These are phyloP conservation scores for Oceanites oceanicus DNA, from an alignment of 2,113 vertebrate species.

Conservation along the genomic window DNA sequence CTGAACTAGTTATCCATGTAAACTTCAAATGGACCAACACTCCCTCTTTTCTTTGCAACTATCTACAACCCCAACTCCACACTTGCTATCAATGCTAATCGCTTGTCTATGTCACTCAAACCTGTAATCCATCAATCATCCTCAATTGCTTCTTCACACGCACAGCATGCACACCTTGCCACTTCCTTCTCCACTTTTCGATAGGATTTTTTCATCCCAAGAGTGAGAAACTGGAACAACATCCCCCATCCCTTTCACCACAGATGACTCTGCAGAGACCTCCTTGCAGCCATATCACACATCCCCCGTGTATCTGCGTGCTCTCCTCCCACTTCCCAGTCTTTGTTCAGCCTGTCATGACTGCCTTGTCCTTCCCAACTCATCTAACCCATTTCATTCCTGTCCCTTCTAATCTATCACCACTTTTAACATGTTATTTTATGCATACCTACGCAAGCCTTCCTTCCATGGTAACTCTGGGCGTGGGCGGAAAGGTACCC, in stretches of 20 bases:
- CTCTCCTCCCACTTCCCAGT: not conserved
- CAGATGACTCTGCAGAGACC: not conserved
- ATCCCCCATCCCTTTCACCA: not conserved
- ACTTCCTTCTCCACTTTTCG: not conserved
- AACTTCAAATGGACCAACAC: not conserved
- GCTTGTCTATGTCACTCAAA: not conserved
- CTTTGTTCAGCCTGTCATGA: not conserved
- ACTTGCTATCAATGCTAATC: not conserved
- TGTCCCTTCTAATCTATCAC: fast-evolving
- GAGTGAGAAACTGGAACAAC: not conserved
- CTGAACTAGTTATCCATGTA: not conserved
- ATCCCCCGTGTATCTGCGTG: not conserved
- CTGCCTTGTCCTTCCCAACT: not conserved
- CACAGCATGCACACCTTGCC: fast-evolving
- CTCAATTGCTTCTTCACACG: not conserved
- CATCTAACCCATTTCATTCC: not conserved
- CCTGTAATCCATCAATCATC: not conserved
- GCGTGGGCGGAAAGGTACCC: not conserved
- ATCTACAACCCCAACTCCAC: not conserved
- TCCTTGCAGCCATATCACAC: not conserved
- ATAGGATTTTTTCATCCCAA: not conserved
- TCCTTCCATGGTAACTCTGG: not conserved
- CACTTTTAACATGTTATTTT: not conserved
- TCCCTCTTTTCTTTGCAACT: not conserved
- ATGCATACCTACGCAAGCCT: fast-evolving